These are phyloP conservation scores for Drosophila suzukii DNA, from an alignment of 1,140 invertebrate genomes.

Conservation along the genomic window DNA sequence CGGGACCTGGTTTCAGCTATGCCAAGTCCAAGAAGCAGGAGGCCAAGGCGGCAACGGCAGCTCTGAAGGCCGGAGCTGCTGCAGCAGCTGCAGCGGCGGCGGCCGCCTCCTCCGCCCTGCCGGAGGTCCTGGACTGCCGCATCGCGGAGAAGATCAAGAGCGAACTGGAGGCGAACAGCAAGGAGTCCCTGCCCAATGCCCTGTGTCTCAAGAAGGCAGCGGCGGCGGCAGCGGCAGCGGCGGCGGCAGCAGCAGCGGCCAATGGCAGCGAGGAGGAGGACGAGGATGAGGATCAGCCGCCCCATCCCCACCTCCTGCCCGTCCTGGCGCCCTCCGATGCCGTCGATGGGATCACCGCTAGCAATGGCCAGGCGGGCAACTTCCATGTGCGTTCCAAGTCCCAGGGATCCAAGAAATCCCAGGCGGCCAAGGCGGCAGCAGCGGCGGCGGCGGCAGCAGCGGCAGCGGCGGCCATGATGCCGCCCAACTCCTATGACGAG, in stretches of 20 bases:
- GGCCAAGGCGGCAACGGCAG: constrained; percentile 66
- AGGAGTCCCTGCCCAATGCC: constrained; percentile 66
- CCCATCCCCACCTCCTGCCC: constrained; percentile 19
- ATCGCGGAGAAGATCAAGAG: constrained; percentile 84
- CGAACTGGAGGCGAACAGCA: constrained; percentile 79
- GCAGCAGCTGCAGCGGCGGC: constrained; percentile 55
- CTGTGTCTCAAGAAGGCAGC: constrained; percentile 77
- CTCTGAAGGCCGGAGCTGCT: constrained; percentile 50
- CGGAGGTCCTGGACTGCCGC: constrained; percentile 83
- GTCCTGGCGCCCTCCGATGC: constrained; percentile 22
- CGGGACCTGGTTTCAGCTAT: constrained; percentile 9
- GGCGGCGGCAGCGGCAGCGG: constrained; percentile 54
- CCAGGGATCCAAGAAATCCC: constrained; percentile 49
- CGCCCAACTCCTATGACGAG: constrained; percentile 67
- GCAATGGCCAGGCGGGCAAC: constrained; percentile 57
- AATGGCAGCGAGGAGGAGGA: constrained; percentile 62
- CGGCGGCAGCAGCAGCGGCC: constrained; percentile 32
- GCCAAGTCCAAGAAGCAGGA: constrained; percentile 71
- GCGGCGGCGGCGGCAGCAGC: constrained; percentile 45
- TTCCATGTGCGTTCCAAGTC: constrained; percentile 69
- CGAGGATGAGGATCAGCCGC: constrained; percentile 53
- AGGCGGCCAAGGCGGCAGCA: constrained; percentile 51
- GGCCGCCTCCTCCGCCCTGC: constrained; percentile 56
- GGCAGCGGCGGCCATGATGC: constrained; percentile 61
- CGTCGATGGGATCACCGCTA: constrained; percentile 42